These are phyloP conservation scores for Mixornis gularis DNA, from an alignment of 2,113 vertebrate genomes.

Conservation along the genomic window DNA sequence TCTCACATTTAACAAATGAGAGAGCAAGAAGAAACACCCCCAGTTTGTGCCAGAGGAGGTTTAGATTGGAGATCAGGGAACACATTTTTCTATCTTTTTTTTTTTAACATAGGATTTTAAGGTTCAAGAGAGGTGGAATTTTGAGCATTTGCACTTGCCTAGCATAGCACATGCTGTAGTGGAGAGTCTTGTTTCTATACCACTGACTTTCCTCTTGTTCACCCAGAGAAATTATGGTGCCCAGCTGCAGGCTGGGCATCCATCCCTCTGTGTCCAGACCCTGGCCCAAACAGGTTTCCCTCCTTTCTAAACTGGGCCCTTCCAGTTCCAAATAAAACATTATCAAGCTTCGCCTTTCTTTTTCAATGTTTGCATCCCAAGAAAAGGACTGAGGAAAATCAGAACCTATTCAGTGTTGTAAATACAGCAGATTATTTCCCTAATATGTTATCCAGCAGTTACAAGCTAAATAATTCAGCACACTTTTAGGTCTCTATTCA, in stretches of 20 bases:
- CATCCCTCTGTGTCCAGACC: not conserved
- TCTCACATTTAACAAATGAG: not conserved
- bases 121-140: not conserved
- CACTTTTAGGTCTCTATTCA: conserved; percentile 22
- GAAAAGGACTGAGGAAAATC: not conserved
- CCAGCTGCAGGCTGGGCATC: not conserved
- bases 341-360: not conserved
- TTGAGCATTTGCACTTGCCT: not conserved
- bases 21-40: not conserved
- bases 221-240: accelerated
- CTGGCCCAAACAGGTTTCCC: not conserved
- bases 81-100: no score
- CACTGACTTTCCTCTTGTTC: no score
- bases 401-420: conserved; percentile 36
- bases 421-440: conserved; percentile 39
- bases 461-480: conserved; percentile 39
- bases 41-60: not conserved
- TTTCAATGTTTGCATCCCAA: accelerated
- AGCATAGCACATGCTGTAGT: accelerated
- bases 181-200: not conserved
- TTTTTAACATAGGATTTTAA: not conserved
- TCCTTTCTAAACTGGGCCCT: not conserved
- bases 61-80: not conserved
- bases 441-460: not conserved
- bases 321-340: not conserved